A percentile compares a stretch with the other conserved stretches of the same genome.
These are phyloP conservation scores for Zonotrichia leucophrys DNA, from an alignment of 2,113 vertebrate genomes.

Conservation along the genomic window DNA sequence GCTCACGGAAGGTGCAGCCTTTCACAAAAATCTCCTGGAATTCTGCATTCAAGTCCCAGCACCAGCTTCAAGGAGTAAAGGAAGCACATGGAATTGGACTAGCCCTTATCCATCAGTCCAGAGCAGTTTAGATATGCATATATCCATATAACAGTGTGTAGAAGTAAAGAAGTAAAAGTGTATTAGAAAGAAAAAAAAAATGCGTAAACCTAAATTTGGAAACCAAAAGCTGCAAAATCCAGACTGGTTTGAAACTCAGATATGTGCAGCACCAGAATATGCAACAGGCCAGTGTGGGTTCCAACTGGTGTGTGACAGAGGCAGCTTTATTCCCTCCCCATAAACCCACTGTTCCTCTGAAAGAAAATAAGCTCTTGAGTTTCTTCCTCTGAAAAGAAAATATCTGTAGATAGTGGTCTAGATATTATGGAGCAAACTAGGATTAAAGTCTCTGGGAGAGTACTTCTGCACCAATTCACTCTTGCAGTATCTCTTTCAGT, in stretches of 20 bases:
- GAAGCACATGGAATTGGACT: neutral
- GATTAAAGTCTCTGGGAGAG: neutral
- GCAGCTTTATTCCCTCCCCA: neutral
- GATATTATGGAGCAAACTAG: neutral
- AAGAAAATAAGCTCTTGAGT: accelerated
- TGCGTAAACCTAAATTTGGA: neutral
- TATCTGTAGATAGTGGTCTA: accelerated
- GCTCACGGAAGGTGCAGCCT: neutral
- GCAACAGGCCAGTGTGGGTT: neutral
- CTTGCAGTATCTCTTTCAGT: neutral
- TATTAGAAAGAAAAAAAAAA: neutral
- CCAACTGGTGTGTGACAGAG: accelerated
- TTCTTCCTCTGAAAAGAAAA: neutral
- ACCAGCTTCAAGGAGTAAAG: neutral
- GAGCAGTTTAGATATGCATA: no score
- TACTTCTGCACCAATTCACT: neutral
- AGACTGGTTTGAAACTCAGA: neutral
- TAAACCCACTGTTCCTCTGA: neutral
- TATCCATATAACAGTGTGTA: neutral
- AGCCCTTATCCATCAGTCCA: neutral
- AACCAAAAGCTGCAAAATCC: neutral
- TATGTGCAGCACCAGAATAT: neutral
- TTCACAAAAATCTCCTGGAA: neutral
- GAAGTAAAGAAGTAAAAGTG: neutral
- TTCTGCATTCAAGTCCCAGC: neutral